These are phyloP conservation scores for Tragelaphus imberbis DNA, from an alignment of 2,113 vertebrate species.

Conservation along the genomic window DNA sequence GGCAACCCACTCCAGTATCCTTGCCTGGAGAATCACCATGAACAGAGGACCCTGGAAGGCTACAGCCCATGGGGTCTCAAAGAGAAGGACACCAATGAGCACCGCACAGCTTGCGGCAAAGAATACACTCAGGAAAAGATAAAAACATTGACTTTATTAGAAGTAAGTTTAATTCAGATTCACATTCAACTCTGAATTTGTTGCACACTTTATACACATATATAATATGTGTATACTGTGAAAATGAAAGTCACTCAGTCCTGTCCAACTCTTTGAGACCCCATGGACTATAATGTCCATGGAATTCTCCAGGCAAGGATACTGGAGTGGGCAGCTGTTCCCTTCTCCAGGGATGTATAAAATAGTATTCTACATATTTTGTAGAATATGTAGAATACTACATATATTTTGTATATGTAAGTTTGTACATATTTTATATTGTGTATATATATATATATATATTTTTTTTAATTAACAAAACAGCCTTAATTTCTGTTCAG, in stretches of 20 bases:
- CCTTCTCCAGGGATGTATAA: not conserved
- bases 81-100: rapidly evolving
- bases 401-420: too few species aligned
- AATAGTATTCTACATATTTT: not conserved
- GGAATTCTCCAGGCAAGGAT: not conserved
- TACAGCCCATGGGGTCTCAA: not conserved
- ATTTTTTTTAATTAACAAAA: not conserved
- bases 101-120: rapidly evolving
- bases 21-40: not conserved
- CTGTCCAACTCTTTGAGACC: not conserved
- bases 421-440: not conserved
- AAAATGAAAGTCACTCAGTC: not conserved
- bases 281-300: not conserved
- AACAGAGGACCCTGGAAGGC: not conserved
- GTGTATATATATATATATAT: not conserved
- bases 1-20: not conserved
- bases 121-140: not conserved
- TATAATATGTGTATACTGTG: not conserved
- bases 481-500: not conserved
- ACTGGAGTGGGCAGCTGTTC: not conserved
- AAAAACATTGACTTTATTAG: not conserved
- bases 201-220: not conserved
- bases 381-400: too few species aligned
- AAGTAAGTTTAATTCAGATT: not conserved
- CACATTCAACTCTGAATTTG: not conserved